Conservation (phyloP, 2,113 vertebrate genomes). For the Salvelinus sp. region DNA sequence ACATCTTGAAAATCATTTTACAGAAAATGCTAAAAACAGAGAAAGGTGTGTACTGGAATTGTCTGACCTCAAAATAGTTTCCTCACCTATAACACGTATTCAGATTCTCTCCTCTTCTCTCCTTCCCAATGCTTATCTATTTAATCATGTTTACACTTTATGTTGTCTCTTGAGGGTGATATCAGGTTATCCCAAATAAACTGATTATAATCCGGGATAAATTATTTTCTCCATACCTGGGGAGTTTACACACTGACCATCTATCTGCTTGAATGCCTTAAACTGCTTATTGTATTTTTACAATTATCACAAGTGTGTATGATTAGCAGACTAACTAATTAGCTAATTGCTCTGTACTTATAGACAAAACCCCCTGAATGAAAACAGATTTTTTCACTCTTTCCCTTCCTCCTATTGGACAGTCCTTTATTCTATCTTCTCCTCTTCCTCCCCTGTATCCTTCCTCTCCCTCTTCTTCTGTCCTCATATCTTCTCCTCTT, state of each 20-base stretch:
- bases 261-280: slow-evolving; percentile 16
- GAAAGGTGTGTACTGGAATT: too few species aligned
- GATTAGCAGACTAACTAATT: slow-evolving; percentile 9
- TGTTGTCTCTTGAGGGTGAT: too few species aligned
- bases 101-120: neutral
- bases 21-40: too few species aligned
- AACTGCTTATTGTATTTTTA: slow-evolving; percentile 31
- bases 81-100: neutral
- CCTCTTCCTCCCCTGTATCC: neutral
- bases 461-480: neutral
- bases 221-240: neutral
- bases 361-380: neutral
- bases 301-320: slow-evolving; percentile 18
- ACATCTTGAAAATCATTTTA: too few species aligned
- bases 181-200: neutral
- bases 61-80: too few species aligned
- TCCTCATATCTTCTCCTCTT: neutral
- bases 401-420: neutral
- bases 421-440: neutral
- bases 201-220: neutral
- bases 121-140: neutral
- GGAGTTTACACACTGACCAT: neutral
- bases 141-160: too few species aligned
- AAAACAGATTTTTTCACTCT: neutral
- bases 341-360: neutral